Base-by-base conservation (phyloP, 1,140 invertebrate species). In the Acromyrmex charruanus region DNA sequence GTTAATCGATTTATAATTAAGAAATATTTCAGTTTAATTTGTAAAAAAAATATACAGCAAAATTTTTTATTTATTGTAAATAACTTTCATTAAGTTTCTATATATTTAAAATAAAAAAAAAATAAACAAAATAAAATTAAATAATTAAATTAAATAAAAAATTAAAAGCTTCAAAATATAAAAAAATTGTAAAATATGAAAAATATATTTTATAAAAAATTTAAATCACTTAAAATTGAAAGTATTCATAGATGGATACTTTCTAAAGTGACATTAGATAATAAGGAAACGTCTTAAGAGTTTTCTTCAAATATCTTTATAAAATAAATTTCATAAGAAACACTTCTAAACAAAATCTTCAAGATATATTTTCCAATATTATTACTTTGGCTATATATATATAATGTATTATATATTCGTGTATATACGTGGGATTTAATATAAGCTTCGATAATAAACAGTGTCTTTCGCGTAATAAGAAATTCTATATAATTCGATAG, bases 401-500 rank as follows among this genome's bases (percentile, higher is more conserved):
- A 18, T 35, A 35, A 35, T 0, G 6, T 55, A 25, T 65, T 28
- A 39, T 4, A 81, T 31, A 59, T 21, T 16, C 21, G 0, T 21
- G 35, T 44, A 2, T 28, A 7, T 10, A 18, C 0, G 21, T 21
- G 14, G 6, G 12, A 14, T 55, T 51, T 53, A 68, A 80, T 28
- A 3, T 66, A 71, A 69, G 16, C 4, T 55, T 55, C 21, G 3
- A 71, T 28, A 28, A 58, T 58, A 25, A 53, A 49, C 6, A 18
- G 1, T 28, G 25, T 59, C 10, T 72, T 72, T 65, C 12, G 2
- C 21, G 12, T 25, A 84, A 49, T 74, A 84, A 61, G 14, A 2
- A 84, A 74, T 35, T 74, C 4, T 21, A 51, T 21, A 61, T 25
- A n/a, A 63, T 82, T 82, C 66, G 28, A 5, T 31, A 31, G 3